Base-by-base conservation (phyloP, 2,888 invertebrate species). In the Belgica antarctica region DNA sequence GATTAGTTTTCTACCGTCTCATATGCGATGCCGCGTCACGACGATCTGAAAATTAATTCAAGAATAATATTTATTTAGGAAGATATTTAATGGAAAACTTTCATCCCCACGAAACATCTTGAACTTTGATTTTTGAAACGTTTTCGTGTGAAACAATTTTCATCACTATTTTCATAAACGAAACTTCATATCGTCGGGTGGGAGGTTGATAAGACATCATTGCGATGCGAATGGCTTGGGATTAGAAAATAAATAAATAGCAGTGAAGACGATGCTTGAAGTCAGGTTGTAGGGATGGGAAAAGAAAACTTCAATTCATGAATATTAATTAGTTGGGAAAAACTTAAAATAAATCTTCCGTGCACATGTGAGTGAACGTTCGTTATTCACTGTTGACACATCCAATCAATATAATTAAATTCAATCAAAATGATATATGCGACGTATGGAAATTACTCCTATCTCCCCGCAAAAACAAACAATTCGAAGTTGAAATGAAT, bases 11-110 rank as follows among this genome's bases (percentile, higher is more conserved):
- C 47, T n/a, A 68, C 34, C 28, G 19, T 28, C 47, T 15, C 47
- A 47, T 41, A 65, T 27, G 46, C 15, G 17, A 22, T 22, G 57
- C 47, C 19, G 24, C 68, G 34, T 68, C 62, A 25, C 27, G 62
- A n/a, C 15, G 25, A 46, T 22, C 25, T 15, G 27, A n/a, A 59
- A 27, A 27, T 59, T 68, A 68, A 68, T 68, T 52, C 34, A 68
- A 68, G 31, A 25, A 57, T 25, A 68, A 68, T 68, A 68, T 68
- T 68, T 68, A 57, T 68, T 68, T 68, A 68, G 68, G 57, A n/a
- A 36, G 34, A 46, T 15, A 15, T 3, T 24, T 57, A 8, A 57
- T 5, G 19, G 25, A 62, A 61, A 8, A 61, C 5, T 61, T 15
- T 27, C 61, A 24, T 61, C n/a, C 5, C 2, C 8, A 10, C n/a